Evolutionary conservation across 1,140 invertebrate genomes (phyloP).

Genomic region (Drosophila burlai): DNA sequence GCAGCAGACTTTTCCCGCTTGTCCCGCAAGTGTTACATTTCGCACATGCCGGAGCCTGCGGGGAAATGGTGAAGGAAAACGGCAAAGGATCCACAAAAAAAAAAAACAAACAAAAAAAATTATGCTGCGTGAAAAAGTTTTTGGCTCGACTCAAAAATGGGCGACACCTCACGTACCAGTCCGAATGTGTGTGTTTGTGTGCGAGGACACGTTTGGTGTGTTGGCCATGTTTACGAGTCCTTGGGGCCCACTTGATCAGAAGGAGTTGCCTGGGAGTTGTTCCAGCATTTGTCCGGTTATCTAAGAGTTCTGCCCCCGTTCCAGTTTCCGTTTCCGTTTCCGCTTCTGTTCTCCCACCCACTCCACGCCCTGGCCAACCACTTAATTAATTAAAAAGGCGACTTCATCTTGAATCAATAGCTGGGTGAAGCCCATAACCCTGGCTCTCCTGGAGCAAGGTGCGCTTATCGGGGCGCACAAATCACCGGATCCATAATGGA

Average conservation of each 20-base stretch:
- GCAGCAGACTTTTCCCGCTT: slow-evolving; percentile 22
- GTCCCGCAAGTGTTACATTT: slow-evolving; percentile 43
- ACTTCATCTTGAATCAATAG: slow-evolving; percentile 55
- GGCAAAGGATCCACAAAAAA: background rate
- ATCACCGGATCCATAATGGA: slow-evolving; percentile 71
- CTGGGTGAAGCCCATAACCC: slow-evolving; percentile 38
- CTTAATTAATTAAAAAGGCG: slow-evolving; percentile 59
- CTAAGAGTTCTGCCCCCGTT: slow-evolving; percentile 13
- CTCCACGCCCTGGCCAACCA: background rate
- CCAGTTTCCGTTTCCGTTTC: slow-evolving; percentile 8
- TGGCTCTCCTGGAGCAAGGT: slow-evolving; percentile 19
- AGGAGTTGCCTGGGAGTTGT: slow-evolving; percentile 77
- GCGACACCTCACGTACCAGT: slow-evolving; percentile 67
- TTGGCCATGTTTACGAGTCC: slow-evolving; percentile 78
- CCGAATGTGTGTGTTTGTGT: slow-evolving; percentile 21
- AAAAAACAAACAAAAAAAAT: slow-evolving; percentile 35
- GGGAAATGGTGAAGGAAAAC: slow-evolving; percentile 5
- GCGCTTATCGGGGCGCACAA: slow-evolving; percentile 71
- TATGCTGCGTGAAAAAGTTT: slow-evolving; percentile 62
- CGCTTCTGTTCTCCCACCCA: background rate
- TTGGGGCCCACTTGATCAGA: slow-evolving; percentile 79
- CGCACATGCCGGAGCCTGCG: slow-evolving; percentile 44
- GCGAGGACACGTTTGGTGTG: slow-evolving; percentile 53
- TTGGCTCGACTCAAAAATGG: slow-evolving; percentile 64
- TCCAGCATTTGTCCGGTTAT: slow-evolving; percentile 51